Evolutionary conservation across 2,113 vertebrate genomes (phyloP), one percentile per base, ranked within the genome.

Genomic region (Paramormyrops kingsleyae): DNA sequence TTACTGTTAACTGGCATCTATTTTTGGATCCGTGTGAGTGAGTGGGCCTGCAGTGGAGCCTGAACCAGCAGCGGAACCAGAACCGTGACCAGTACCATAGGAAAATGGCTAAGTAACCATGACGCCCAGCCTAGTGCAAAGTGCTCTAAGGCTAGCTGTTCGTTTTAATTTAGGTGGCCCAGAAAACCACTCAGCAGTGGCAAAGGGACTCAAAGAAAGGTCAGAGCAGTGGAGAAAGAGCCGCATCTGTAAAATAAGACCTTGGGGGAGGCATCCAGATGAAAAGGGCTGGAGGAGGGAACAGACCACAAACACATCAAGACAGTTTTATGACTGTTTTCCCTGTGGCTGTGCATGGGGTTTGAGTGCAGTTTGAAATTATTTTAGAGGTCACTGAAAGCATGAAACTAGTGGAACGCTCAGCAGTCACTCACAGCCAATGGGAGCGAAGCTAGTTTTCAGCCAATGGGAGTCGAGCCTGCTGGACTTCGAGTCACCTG

Each of bases 91-190:
- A n/a, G 74, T 80, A 80, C 35, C 15, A 15, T 5, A 42, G 74
- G 74, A 80, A 80, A 80, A 42, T 2, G 35, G 74, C 74, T 80
- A 42, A 80, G 74, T 42, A 39, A 80, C 74, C 35, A 42, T 19
- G 74, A 80, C 31, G 7, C 13, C 17, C 74, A 77, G 74, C 31
- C 31, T 19, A 77, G 35, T 19, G 31, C 13, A 19, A 35, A 42
- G 74, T 35, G 35, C 35, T 17, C 3, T 1, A 39, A 80, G 74
- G 35, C 74, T 42, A 42, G 35, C 35, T 80, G 31, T 80, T 42
- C 74, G 5, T 80, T 80, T 80, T 80, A 80, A 80, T 80, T 80
- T 80, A 80, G 74, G 74, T 80, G 74, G 31, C 74, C 74, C 35
- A 80, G 74, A 80, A 80, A 80, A 80, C 31, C 74, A 80, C 35